A percentile compares a stretch with the other conserved stretches of the same genome.
Conservation (phyloP, 1,140 invertebrate species). For the Ridgeia piscesae region DNA sequence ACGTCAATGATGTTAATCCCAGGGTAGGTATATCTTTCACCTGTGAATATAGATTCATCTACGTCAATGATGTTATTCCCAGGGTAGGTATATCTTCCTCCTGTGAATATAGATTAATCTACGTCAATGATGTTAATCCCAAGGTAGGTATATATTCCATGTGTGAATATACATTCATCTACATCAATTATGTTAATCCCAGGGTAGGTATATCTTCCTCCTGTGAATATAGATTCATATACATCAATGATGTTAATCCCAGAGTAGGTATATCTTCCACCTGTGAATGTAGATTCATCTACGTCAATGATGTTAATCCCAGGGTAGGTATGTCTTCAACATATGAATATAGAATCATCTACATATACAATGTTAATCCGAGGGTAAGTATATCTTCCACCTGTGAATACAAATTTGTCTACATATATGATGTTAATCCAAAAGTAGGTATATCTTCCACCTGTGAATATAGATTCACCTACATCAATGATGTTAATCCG, state of each 20-base stretch:
- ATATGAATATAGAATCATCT: too few species aligned
- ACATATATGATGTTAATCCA: conserved; percentile 54
- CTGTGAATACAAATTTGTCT: background rate
- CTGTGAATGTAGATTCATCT: background rate
- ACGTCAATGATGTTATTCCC: background rate
- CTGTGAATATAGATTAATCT: conserved; percentile 40
- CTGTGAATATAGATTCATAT: conserved; percentile 18
- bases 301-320: background rate
- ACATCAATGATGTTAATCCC: conserved; percentile 54
- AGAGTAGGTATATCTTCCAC: conserved; percentile 41
- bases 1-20: conserved; percentile 54
- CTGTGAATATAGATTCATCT: background rate
- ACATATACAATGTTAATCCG: too few species aligned
- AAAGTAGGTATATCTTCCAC: conserved; percentile 38
- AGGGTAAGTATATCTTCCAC: too few species aligned
- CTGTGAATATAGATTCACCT: background rate
- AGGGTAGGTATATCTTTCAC: conserved; percentile 38
- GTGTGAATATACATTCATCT: background rate
- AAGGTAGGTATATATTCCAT: conserved; percentile 38
- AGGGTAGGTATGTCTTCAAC: background rate
- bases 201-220: conserved; percentile 38
- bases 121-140: conserved; percentile 54
- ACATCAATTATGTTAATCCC: conserved; percentile 54
- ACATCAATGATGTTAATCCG: background rate
- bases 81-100: too few species aligned